These are phyloP conservation scores for Thumatha senex DNA, from an alignment of 2,888 invertebrate genomes.

Conservation along the genomic window DNA sequence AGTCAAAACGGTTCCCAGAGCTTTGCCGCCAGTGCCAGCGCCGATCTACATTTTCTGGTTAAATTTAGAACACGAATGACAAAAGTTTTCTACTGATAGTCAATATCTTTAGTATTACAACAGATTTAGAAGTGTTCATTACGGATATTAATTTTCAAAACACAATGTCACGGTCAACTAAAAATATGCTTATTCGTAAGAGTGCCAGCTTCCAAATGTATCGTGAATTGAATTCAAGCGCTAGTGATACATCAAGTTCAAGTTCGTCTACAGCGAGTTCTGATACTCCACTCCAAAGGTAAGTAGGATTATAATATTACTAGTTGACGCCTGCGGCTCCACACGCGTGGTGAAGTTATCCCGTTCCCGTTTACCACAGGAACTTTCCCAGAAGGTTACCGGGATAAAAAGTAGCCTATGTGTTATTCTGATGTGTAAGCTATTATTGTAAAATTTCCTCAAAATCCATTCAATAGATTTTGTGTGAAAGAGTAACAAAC, in stretches of 20 bases:
- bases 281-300: slow-evolving; percentile 69
- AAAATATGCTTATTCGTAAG: slow-evolving; percentile 45
- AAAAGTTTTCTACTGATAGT: slow-evolving; percentile 47
- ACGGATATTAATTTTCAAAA: slow-evolving; percentile 13
- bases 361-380: too few relatives aligned
- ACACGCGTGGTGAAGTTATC: too few relatives aligned
- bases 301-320: slow-evolving; percentile 28
- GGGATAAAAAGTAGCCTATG: too few relatives aligned
- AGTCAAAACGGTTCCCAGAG: slow-evolving; percentile 48
- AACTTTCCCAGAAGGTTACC: too few relatives aligned
- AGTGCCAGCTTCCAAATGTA: slow-evolving; percentile 63
- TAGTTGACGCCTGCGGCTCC: too few relatives aligned
- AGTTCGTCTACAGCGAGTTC: slow-evolving; percentile 58
- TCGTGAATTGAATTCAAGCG: slow-evolving; percentile 50
- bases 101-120: slow-evolving; percentile 43
- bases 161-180: slow-evolving; percentile 22
- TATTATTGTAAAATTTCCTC: not conserved
- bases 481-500: too few relatives aligned
- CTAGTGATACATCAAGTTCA: slow-evolving; percentile 66
- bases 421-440: too few relatives aligned
- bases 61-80: slow-evolving; percentile 72
- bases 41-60: slow-evolving; percentile 47
- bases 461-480: not conserved
- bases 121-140: slow-evolving; percentile 33
- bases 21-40: slow-evolving; percentile 41